Base-by-base conservation (phyloP, 2,113 vertebrate genomes). In the Ginglymostoma cirratum region DNA sequence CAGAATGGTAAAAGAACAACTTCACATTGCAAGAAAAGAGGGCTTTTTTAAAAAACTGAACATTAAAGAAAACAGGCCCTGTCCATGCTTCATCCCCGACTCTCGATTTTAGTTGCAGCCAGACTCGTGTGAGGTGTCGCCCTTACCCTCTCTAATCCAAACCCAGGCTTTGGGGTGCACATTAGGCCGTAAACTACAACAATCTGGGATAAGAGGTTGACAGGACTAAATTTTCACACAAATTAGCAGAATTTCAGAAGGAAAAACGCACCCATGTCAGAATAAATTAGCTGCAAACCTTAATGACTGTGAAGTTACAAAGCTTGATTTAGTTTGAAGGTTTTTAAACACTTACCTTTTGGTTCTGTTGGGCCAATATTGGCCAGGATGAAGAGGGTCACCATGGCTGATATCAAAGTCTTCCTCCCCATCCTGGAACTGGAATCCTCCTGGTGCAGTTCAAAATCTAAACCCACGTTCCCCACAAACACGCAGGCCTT, bases 301-400 rank as follows among this genome's bases (percentile, higher is more conserved):
- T 87, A 24, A 24, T 5, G 55, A n/a, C 19, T 92, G 12, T 65
- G 10, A 65, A 92, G 34, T 83, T 6, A 83, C 5, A 92, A 92
- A 65, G 87, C 87, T 90, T 92, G 6, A 21, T 65, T 19, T 92
- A 87, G 2, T 7, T 7, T 93, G 17, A 15, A 66, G 55, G 0
- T 21, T 92, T 92, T 92, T 66, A 66, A 65, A n/a, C 34, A 92
- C 89, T 93, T 42, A 93, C 89, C n/a, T 93, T 93, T 93, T 93
- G 89, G 34, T 93, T 93, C 61, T 93, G 89, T 66, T 67, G 89
- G 89, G 61, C 89, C 89, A 93, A 65, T 66, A n/a, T 93, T 93
- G 89, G 61, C 89, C 89, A 93, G 89, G n/a, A 67, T 93, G 89
- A 93, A 66, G 89, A 93, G 61, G n/a, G 61, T 93, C 89, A 66